Conservation (phyloP, 2,113 vertebrate species). For the Rhinichthys klamathensis region DNA sequence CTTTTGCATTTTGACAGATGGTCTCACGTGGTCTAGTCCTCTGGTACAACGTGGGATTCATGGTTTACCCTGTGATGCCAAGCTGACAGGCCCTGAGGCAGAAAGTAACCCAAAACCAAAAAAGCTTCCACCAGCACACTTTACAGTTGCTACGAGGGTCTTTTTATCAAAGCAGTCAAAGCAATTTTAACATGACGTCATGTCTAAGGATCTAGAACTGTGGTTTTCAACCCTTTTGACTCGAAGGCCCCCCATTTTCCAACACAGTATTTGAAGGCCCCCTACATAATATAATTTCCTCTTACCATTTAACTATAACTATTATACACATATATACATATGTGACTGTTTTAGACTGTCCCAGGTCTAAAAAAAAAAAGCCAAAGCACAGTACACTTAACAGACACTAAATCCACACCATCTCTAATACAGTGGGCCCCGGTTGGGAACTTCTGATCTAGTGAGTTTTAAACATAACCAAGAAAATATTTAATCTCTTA, state of each 20-base stretch:
- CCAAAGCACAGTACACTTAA: too few relatives aligned
- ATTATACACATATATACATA: too few relatives aligned
- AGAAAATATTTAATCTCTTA: background rate
- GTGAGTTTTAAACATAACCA: background rate
- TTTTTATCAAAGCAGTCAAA: constrained; percentile 23
- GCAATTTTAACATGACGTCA: background rate
- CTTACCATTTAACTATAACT: too few relatives aligned
- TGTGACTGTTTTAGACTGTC: too few relatives aligned
- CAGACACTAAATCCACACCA: too few relatives aligned
- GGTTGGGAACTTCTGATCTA: background rate
- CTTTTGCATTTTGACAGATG: constrained; percentile 22
- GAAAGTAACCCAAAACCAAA: constrained; percentile 14
- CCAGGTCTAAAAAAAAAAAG: too few relatives aligned
- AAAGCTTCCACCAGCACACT: background rate
- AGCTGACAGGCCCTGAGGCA: constrained; percentile 28
- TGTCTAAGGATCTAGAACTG: background rate
- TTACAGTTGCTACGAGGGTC: background rate
- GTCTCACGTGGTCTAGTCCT: constrained; percentile 17
- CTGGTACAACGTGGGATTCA: constrained; percentile 2
- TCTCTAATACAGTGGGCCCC: too few relatives aligned
- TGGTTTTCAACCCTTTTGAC: too few relatives aligned
- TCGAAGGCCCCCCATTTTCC: too few relatives aligned
- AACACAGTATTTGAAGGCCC: too few relatives aligned
- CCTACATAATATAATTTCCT: too few relatives aligned
- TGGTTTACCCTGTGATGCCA: constrained; percentile 8